Evolutionary conservation across 2,797 vertebrate genomes (phyloP).

Genomic region (Pseudochirops cupreus): DNA sequence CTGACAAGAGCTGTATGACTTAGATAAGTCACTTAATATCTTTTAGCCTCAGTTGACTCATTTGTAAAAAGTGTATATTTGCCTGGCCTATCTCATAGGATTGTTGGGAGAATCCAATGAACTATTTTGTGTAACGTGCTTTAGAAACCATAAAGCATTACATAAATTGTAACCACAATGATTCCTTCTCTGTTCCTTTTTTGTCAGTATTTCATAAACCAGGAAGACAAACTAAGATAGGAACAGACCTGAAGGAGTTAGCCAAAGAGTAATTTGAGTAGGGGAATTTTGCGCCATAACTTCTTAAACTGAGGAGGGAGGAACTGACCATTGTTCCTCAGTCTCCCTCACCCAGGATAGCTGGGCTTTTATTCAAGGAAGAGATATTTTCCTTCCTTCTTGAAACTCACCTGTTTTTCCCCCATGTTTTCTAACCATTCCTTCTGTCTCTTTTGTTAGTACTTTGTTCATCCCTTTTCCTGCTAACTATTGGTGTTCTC

Average conservation of each 20-base stretch:
- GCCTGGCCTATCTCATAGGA: background rate
- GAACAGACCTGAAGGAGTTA: background rate
- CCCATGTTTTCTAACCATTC: background rate
- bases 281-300: background rate
- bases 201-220: slow-evolving; percentile 1
- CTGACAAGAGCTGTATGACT: background rate
- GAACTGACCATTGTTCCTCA: background rate
- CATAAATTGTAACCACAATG: background rate
- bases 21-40: background rate
- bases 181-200: background rate
- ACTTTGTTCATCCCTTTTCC: background rate
- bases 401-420: slow-evolving; percentile 1
- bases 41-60: background rate
- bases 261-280: background rate
- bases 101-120: background rate
- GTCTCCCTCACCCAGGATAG: background rate
- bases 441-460: background rate
- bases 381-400: background rate
- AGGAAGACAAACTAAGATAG: background rate
- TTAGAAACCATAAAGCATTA: background rate
- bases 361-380: background rate
- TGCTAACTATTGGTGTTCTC: background rate
- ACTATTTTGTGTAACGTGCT: background rate
- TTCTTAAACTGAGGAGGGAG: background rate
- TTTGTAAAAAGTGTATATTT: background rate